Evolutionary conservation across 2,888 invertebrate genomes (phyloP), one percentile per base, ranked within the genome.

Genomic region (Drepanosiphum platanoidis): DNA sequence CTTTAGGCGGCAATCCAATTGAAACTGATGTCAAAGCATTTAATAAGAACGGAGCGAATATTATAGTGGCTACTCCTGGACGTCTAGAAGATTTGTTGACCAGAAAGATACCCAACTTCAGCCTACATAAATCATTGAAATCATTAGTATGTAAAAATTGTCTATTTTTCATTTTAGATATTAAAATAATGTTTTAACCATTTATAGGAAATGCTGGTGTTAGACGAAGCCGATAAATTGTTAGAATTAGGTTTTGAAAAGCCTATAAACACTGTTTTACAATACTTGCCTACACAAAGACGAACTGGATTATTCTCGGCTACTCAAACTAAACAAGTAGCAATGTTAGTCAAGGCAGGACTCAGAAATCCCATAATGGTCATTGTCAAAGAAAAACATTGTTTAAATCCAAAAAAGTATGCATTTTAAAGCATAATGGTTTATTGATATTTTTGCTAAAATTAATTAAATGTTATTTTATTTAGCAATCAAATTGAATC

Each of bases 271-370:
- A 94, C 94, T 27, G 98, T 99, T 88, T 91, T 99, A 7, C 94
- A 94, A 87, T 96, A 95, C 90, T 90, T 99, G 64, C 99, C 99
- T 0, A 94, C 97, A 58, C 97, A 97, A 89, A 92, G 99, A 46
- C 92, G 98, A 88, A 99, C 99, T 0, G 98, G 98, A 0, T 91
- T 99, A n/a, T 99, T 99, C 91, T 99, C 99, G 0, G 99, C 99
- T 0, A 99, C 99, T 1, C 99, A 99, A 91, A 98, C 98, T 0
- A 96, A 96, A 89, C 96, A 98, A 90, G 92, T 98, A 0, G 94
- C 96, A 87, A 95, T 96, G 88, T 90, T 99, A 22, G 95, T 98
- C 79, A 92, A 97, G 88, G 98, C 98, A 4, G 99, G 99, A 0
- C 90, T 99, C 9, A 91, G 98, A 87, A 98, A 99, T 91, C 98